A percentile compares a stretch with the other conserved stretches of the same genome.
Evolutionary conservation across 2,113 vertebrate genomes (phyloP).

Genomic region (Lophura nycthemera): DNA sequence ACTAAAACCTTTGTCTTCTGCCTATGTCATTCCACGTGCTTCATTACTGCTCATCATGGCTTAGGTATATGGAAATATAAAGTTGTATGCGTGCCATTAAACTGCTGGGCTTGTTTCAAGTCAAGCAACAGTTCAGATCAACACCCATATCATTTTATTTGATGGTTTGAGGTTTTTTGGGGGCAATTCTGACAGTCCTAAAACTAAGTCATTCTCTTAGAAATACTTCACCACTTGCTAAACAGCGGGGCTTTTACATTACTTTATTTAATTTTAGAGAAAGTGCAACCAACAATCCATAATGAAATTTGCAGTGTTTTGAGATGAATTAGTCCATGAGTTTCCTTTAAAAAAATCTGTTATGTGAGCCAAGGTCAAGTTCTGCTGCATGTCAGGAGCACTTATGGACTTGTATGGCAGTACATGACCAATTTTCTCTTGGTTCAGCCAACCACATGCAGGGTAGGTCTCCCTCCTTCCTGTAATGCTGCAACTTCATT

Average conservation of each 20-base stretch:
- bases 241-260: neutral
- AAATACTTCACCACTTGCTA: neutral
- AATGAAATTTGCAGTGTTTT: neutral
- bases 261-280: neutral
- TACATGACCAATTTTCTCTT: fast-evolving
- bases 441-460: neutral
- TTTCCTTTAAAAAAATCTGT: neutral
- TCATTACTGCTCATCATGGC: neutral
- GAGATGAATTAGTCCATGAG: neutral
- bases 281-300: neutral
- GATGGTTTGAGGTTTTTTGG: neutral
- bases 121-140: neutral
- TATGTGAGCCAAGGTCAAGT: no score
- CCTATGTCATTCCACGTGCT: no score
- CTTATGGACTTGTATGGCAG: fast-evolving
- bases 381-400: neutral
- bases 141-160: neutral
- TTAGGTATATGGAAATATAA: no score
- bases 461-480: no score
- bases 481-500: neutral
- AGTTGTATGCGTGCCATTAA: neutral
- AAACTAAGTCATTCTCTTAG: neutral
- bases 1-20: no score
- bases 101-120: neutral
- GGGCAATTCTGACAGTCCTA: neutral